Conservation (phyloP, 2,113 vertebrate genomes). For the Taxidea taxus region DNA sequence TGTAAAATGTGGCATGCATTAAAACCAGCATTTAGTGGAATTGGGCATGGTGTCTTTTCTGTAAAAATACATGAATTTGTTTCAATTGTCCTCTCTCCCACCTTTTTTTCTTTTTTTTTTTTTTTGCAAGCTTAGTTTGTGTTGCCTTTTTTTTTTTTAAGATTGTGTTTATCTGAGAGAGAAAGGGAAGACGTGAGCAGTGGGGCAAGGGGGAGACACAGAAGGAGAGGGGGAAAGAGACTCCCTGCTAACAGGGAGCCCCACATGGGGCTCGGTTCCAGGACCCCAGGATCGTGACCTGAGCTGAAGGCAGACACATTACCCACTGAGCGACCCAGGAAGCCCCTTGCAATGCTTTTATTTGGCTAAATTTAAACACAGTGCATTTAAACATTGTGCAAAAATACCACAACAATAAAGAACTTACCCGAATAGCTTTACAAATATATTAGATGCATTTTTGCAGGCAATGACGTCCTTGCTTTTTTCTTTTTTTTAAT, state of each 20-base stretch:
- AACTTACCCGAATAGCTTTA: neutral
- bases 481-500: neutral
- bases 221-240: neutral
- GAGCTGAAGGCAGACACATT: neutral
- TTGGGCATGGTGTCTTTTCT: neutral
- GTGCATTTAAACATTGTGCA: neutral
- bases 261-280: neutral
- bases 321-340: rapidly evolving
- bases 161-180: neutral
- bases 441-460: neutral
- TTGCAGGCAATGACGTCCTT: neutral
- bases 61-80: neutral
- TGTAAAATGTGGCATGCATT: neutral
- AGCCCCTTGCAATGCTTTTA: neutral
- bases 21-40: neutral
- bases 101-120: neutral
- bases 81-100: neutral
- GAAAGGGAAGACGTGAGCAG: neutral
- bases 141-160: too few species aligned
- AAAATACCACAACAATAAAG: neutral
- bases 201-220: too few species aligned
- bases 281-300: neutral
- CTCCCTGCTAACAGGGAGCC: too few species aligned
- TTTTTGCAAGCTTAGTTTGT: neutral
- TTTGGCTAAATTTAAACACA: neutral